Base-by-base conservation (phyloP, 2,113 vertebrate genomes). In the Cranoglanis bouderius region DNA sequence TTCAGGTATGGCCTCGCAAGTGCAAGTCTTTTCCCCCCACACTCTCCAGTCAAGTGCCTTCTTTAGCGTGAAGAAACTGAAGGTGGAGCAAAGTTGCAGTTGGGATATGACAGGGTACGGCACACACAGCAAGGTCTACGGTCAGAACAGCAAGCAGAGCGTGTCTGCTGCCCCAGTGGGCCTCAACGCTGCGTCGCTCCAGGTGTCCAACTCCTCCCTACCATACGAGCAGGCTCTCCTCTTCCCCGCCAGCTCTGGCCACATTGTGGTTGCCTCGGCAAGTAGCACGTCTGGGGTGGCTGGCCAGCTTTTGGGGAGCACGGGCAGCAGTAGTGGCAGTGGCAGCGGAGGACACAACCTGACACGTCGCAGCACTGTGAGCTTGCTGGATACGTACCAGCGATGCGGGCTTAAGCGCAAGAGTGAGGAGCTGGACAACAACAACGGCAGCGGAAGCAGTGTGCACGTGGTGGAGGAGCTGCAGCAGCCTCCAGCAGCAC, bases 51-150 rank as follows among this genome's bases (percentile, higher is more conserved):
- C 98, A 97, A 99, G 98, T 97, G 97, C 98, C 97, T 99, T 99
- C 98, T 99, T 98, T 98, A 99, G 97, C 93, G 98, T 98, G 97
- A 99, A 99, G 97, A 99, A 99, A 96, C 96, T 98, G 94, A 99
- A 99, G 97, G 97, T 99, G 93, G 98, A 99, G 97, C 97, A 97
- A 91, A 97, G 97, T 95, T 97, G 97, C 40, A 96, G 95, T 97
- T 99, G 98, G 98, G 98, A 99, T 97, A 99, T 99, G 98, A 99
- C 98, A 92, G 98, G 98, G 95, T 99, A 98, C 97, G 98, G 98
- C 96, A 96, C 98, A 87, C 97, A 98, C 95, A 96, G 97, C 96
- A 99, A 98, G 96, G 97, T 95, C 94, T 99, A 98, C 94, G 97
- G 96, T 96, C 97, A 98, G 96, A 97, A 96, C 96, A 97, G 96